Base-by-base conservation (phyloP, 2,797 vertebrate species). In the Microctenopoma steveboyesi region DNA sequence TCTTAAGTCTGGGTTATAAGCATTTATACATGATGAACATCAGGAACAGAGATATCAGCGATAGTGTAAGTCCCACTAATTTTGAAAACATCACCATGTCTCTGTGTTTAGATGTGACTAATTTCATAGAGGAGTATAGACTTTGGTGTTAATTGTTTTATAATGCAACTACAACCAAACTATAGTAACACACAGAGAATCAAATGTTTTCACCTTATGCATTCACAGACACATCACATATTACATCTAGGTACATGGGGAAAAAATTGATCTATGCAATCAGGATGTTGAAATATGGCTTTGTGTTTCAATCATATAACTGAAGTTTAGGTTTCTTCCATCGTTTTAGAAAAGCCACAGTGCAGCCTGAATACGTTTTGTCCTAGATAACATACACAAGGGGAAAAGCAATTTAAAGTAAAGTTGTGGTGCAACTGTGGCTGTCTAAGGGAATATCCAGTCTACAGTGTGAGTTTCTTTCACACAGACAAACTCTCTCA, bases 331-430 rank as follows among this genome's bases (percentile, higher is more conserved):
- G 25, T 43, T 35, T 64, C 10, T 12, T 52, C 13, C 8, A 37
- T 30, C 28, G 7, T 69, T 7, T 53, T 30, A 63, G 53, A 16
- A 42, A 59, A 53, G n/a, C 28, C 51, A 4, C 30, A 37, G 33
- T 33, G 63, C 54, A 56, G 47, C 33, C 27, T 22, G 30, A 33
- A 40, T 39, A 33, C 30, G 45, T 52, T 37, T 25, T 59, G 47
- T 68, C 56, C 43, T 3, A 39, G 33, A 59, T 18, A 42, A 65
- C 40, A 33, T 5, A 40, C n/a, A 37, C 49, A 57, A 72, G 62
- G 56, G 47, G 69, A 69, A 72, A 77, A 50, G 46, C 54, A 56
- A 76, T 79, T 73, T 67, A 25, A 46, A 66, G 49, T 43, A 73
- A 50, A 78, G 47, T 64, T 63, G 45, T 46, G 69, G 39, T 69